Conservation (phyloP, 2,888 invertebrate species). For the Drosophila siamana region DNA sequence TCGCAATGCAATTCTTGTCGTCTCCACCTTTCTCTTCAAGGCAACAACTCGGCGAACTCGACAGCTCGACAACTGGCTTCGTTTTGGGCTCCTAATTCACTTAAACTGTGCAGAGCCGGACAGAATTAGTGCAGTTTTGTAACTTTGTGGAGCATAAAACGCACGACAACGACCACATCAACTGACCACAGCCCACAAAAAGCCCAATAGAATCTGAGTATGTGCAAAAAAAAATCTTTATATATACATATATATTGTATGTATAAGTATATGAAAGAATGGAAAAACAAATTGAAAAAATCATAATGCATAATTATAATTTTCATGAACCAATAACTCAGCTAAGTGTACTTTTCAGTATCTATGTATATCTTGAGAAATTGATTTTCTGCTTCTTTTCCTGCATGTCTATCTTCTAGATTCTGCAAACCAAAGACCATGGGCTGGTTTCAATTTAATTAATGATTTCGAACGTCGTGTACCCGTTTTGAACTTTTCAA, state of each 20-base stretch:
- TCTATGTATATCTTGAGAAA: constrained; percentile 66
- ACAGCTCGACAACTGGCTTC: constrained; percentile 52
- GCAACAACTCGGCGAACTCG: not conserved
- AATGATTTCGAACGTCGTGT: constrained; percentile 71
- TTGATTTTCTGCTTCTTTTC: constrained; percentile 64
- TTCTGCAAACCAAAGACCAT: constrained; percentile 42
- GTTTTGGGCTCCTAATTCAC: constrained; percentile 75
- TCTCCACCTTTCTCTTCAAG: constrained; percentile 37
- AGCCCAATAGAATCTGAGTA: constrained; percentile 31
- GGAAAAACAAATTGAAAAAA: constrained; percentile 7
- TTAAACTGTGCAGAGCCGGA: constrained; percentile 67
- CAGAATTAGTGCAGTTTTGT: constrained; percentile 54
- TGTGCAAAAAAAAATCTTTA: constrained; percentile 48
- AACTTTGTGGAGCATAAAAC: constrained; percentile 77
- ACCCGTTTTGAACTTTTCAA: constrained; percentile 68
- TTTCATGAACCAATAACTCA: constrained; percentile 79
- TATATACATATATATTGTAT: too few species aligned
- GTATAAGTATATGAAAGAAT: constrained; percentile 12
- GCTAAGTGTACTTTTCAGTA: constrained; percentile 57
- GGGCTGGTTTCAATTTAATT: constrained; percentile 77
- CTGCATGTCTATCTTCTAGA: constrained; percentile 27
- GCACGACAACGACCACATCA: constrained; percentile 61
- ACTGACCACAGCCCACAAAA: constrained; percentile 58
- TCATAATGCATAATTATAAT: constrained; percentile 68
- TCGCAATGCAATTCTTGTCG: constrained; percentile 21